Evolutionary conservation across 23 tunicate genomes (phyloP).

Genomic region (Diplosoma virens): DNA sequence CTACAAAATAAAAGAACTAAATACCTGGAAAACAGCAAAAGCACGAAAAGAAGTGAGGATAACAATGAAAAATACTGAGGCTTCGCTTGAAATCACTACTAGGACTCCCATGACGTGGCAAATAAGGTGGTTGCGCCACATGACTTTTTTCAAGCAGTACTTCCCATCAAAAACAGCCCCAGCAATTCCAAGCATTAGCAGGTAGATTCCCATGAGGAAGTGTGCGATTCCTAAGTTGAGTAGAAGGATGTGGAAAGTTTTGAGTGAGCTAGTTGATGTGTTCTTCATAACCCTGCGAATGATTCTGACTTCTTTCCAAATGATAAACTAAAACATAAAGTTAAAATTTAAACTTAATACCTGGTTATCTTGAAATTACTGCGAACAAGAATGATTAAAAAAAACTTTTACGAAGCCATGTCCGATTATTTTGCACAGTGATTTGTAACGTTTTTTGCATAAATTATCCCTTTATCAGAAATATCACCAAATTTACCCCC

Average conservation of each 20-base stretch:
- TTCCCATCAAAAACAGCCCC: not conserved
- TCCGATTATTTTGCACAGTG: no score
- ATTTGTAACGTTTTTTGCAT: no score
- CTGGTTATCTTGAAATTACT: not conserved
- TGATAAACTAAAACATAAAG: constrained; percentile 9
- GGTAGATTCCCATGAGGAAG: constrained; percentile 5
- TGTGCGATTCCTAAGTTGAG: not conserved
- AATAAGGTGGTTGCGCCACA: not conserved
- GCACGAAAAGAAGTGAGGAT: not conserved
- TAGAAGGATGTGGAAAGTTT: not conserved
- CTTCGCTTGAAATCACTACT: constrained; percentile 6
- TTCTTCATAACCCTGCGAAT: not conserved
- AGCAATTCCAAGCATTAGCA: constrained; percentile 6
- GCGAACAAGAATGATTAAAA: no score
- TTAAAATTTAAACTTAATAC: no score
- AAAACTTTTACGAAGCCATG: no score
- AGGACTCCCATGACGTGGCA: not conserved
- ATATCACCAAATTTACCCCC: no score
- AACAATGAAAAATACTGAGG: not conserved
- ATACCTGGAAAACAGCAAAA: constrained; percentile 7
- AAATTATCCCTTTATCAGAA: no score
- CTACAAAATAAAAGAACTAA: not conserved
- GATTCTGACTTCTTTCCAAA: not conserved
- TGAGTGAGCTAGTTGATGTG: not conserved
- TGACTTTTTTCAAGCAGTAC: not conserved